Evolutionary conservation across 1,140 invertebrate species (phyloP), one percentile per base, ranked within the genome.

Genomic region (Mamestra configurata): DNA sequence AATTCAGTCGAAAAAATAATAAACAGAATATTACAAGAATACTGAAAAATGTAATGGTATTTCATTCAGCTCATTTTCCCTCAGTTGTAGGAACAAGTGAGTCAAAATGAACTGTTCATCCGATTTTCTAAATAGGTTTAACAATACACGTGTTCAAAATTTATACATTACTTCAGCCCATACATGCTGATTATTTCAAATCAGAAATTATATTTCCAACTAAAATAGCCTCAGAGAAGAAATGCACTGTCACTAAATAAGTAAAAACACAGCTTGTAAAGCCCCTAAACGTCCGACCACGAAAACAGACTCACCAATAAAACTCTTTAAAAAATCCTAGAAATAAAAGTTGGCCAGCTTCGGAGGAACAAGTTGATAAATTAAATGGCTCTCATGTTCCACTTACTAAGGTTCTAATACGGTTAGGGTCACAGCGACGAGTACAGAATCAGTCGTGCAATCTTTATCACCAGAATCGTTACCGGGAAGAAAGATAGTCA

Each of bases 371-470:
- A 77, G 59, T 66, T 66, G 75, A 66, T 77, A 77, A 80, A 75
- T 80, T 76, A 83, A 79, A 61, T 57, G 71, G 73, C 83, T 88
- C 83, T 81, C 81, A 84, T 86, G 82, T 70, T 76, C 80, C 68
- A 81, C 49, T 76, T 80, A 55, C 24, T n/a, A 53, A 37, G 35
- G 66, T 64, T 83, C 76, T 80, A 84, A 79, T 83, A 86, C 79
- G 81, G 83, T 79, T 76, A 72, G 75, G 86, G 87, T 89, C 83
- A 82, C 53, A 53, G 75, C 53, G 78, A 75, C 75, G 64, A 68
- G 37, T 79, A 76, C 82, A 71, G 71, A 80, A 90, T 90, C 87
- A 85, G 87, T 91, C 90, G 88, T 92, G 89, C 86, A 80, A 86
- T 66, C 82, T 80, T 84, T 89, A 89, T 87, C 88, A 86, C 82